Evolutionary conservation across 2,888 invertebrate genomes (phyloP).

Genomic region (Agrenia bidenticulata): DNA sequence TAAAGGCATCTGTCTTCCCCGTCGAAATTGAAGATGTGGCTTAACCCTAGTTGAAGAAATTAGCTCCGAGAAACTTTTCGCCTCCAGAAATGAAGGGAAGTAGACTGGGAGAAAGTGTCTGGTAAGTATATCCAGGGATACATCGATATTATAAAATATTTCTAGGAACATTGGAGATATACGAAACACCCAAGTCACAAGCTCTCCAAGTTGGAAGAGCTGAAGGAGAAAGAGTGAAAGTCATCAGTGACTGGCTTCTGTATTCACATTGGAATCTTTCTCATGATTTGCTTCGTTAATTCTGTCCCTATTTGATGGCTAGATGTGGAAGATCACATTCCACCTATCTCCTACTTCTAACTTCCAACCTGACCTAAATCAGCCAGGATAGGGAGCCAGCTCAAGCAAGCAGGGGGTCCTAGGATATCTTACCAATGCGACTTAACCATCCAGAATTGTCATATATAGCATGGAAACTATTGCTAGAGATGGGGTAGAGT

Average conservation of each 20-base stretch:
- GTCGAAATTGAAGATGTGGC: slow-evolving; percentile 1
- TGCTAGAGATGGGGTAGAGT: no score
- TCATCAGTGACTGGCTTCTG: neutral
- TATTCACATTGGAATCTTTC: slow-evolving; percentile 11
- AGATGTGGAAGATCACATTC: neutral
- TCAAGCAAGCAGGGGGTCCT: no score
- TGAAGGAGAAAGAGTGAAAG: slow-evolving; percentile 1
- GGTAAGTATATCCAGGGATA: neutral
- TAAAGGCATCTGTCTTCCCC: neutral
- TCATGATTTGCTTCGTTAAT: slow-evolving; percentile 29
- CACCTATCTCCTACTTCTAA: no score
- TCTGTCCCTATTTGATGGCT: slow-evolving; percentile 17
- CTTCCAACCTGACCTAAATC: no score
- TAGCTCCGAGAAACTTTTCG: slow-evolving; percentile 2
- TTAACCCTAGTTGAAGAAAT: neutral
- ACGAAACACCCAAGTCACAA: no score
- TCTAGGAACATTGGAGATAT: neutral
- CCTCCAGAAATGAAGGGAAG: neutral
- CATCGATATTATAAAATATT: slow-evolving; percentile 6
- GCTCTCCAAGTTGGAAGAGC: no score
- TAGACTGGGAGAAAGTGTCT: neutral
- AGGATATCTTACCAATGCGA: no score
- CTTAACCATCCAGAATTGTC: no score
- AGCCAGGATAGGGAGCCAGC: no score
- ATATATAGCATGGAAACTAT: no score